Percentiles rank a stretch among this genome's conserved stretches.
Evolutionary conservation across 1,140 invertebrate species (phyloP).

Genomic region (Zelostemma sp.): DNA sequence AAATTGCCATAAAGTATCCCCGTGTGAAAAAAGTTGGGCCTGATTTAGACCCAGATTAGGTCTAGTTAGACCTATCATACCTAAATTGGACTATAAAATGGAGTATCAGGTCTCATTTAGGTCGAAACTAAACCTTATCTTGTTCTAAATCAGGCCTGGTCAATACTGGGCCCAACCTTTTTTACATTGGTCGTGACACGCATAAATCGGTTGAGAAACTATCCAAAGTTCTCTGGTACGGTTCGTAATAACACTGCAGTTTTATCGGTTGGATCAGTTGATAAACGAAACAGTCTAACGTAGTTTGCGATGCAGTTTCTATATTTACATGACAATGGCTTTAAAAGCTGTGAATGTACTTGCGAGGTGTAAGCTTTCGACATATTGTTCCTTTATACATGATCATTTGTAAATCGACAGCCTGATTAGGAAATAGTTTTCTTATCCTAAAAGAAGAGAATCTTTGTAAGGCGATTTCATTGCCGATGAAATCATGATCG

Average conservation of each 20-base stretch:
- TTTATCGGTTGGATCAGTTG: slow-evolving; percentile 51
- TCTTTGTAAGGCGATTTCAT: neutral
- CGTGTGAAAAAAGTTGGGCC: too few relatives aligned
- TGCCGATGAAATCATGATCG: neutral
- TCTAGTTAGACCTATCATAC: too few relatives aligned
- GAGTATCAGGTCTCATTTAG: too few relatives aligned
- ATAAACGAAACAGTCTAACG: slow-evolving; percentile 49
- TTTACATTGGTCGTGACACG: too few relatives aligned
- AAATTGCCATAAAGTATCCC: neutral
- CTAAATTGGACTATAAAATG: too few relatives aligned
- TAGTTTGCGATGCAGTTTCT: slow-evolving; percentile 52
- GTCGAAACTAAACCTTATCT: too few relatives aligned
- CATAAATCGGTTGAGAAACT: slow-evolving; percentile 41
- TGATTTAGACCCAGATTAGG: too few relatives aligned
- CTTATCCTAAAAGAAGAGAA: slow-evolving; percentile 4
- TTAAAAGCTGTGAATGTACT: slow-evolving; percentile 55
- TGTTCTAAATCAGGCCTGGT: too few relatives aligned
- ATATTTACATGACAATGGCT: slow-evolving; percentile 50
- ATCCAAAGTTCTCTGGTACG: slow-evolving; percentile 34
- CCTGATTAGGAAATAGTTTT: slow-evolving; percentile 58
- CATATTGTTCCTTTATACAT: slow-evolving; percentile 45
- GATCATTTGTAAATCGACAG: slow-evolving; percentile 45
- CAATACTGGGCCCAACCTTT: too few relatives aligned
- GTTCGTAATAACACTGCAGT: slow-evolving; percentile 49
- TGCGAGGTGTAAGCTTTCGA: slow-evolving; percentile 61